Base-by-base conservation (phyloP, 2,888 invertebrate species). In the Geophilus truncorum region DNA sequence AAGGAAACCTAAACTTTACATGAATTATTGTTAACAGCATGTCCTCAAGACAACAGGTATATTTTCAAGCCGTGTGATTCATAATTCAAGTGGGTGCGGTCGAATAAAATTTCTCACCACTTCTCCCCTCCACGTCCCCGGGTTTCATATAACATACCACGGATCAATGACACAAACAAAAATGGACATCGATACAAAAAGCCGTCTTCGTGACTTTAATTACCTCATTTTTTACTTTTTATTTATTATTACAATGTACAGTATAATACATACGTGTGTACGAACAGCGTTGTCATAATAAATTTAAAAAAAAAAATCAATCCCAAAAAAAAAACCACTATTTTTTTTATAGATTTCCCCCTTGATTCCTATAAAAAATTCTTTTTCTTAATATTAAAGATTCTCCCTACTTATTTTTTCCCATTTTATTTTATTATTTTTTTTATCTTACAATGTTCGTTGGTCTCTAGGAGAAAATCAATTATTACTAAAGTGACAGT, bases 401-500 rank as follows among this genome's bases (percentile, higher is more conserved):
- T 18, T 57, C 18, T 57, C 57, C 9, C 36, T 15, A 40, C 9
- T 40, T 40, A 40, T 15, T 15, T 2, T 15, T 9, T 10, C 9
- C 9, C 5, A 9, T 34, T 34, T 34, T 34, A 7, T 34, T 34
- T 34, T 6, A 2, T 57, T 57, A 15, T 57, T 23, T 23, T 18
- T 18, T 51, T 57, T 57, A 9, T 57, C 18, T 3, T 57, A 21
- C 57, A 18, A 15, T 57, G 18, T 2, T 57, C 23, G 57, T 57
- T 21, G 57, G 57, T 57, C 23, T 57, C 57, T 9, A 57, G 57
- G 23, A 57, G 6, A 57, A 57, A 57, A 57, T 57, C 57, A 57
- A 57, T 57, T 57, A 57, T 57, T 57, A 57, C 57, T 57, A 57
- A 57, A 57, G 57, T 57, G 57, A 57, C 57, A 57, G 57, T 21